Base-by-base conservation (phyloP, 2,888 invertebrate genomes). In the Selenia dentaria region DNA sequence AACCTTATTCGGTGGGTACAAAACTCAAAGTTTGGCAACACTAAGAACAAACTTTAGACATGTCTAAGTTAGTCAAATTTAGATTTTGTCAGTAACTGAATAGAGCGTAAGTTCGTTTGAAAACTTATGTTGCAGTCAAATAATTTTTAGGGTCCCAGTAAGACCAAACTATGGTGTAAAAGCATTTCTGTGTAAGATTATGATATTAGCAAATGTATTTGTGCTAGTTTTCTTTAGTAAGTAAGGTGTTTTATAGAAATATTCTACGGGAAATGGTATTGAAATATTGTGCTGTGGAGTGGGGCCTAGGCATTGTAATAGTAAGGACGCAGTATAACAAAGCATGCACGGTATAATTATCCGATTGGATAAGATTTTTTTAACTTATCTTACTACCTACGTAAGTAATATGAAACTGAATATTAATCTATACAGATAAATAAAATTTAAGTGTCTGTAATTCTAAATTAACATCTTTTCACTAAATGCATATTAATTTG, bases 181-280 rank as follows among this genome's bases (percentile, higher is more conserved):
- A 90, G 89, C 89, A 88, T 90, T 90, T 86, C 83, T 70, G 62
- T 90, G 89, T 90, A 82, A 86, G 87, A 87, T 88, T 87, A 89
- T 87, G 79, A 82, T 87, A 83, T 86, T 83, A 84, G 62, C 70
- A 73, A 75, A 71, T 70, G 70, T 70, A 70, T 64, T 65, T 64
- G 67, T 71, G 70, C 74, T 75, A 79, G 76, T 75, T 74, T 68
- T 65, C 61, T 65, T 73, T 64, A 62, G 62, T 63, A 4, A 16
- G 3, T 49, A 38, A 44, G 47, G 58, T 64, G 62, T 72, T 74
- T 74, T 77, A 77, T 76, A 68, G 70, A n/a, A 51, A 51, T 62
- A 59, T 68, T 71, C 70, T 69, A n/a, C n/a, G n/a, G n/a, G n/a
- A n/a, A n/a, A n/a, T n/a, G n/a, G n/a, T n/a, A n/a, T n/a, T n/a